These are phyloP conservation scores for Myotis myotis DNA, from an alignment of 2,797 vertebrate species.

Conservation along the genomic window DNA sequence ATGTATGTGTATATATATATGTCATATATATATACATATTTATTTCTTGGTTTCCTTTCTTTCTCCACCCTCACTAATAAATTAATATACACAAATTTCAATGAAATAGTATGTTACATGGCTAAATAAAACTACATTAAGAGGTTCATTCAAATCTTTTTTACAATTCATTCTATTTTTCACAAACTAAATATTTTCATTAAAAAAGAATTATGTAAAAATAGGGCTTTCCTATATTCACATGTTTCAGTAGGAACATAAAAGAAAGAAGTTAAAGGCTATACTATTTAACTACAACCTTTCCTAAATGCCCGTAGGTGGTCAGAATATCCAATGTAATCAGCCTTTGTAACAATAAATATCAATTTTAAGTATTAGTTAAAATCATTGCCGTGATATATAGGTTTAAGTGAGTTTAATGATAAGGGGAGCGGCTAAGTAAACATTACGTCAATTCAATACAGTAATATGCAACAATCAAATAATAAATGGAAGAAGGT, in stretches of 20 bases:
- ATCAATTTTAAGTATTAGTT: neutral
- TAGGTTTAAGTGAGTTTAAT: constrained; percentile 5
- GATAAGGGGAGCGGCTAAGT: neutral
- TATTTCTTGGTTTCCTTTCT: neutral
- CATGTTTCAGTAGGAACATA: neutral
- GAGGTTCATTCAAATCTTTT: neutral
- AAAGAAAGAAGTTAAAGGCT: neutral
- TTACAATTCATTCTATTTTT: neutral
- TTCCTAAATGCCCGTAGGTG: neutral
- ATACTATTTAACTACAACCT: neutral
- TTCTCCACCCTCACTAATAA: neutral
- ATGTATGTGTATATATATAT: neutral
- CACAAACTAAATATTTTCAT: constrained; percentile 28
- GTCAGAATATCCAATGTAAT: neutral
- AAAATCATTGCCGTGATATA: neutral
- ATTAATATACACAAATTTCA: neutral
- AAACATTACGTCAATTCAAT: constrained; percentile 14
- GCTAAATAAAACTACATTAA: neutral
- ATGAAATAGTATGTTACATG: neutral
- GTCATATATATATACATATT: too few species aligned
- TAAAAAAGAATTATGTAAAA: constrained; percentile 30
- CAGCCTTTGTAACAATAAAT: neutral
- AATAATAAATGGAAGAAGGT: constrained; percentile 5
- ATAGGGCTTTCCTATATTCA: neutral
- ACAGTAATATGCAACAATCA: neutral